phyloP scores from a whole-genome alignment of 2,888 invertebrate species.

The Kuschelorhynchus macadamiae region DNA sequence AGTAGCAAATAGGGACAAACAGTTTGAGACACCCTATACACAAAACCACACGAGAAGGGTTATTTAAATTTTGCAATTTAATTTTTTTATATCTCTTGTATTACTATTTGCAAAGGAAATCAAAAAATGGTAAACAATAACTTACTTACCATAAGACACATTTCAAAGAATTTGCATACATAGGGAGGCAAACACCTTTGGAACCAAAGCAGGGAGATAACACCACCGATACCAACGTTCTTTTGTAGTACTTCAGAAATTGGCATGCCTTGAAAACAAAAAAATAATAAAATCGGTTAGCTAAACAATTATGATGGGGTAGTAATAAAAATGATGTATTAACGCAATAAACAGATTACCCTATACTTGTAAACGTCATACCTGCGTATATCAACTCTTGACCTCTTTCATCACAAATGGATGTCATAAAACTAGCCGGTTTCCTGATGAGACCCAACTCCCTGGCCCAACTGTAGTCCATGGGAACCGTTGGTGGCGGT shows the following conservation, averaged over 20 bases:
- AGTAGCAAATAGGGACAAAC: too few species aligned
- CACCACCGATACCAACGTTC: slow-evolving; percentile 97
- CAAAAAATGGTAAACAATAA: background rate
- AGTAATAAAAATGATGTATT: too few species aligned
- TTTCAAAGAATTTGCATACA: slow-evolving; percentile 97
- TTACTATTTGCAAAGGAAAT: too few species aligned
- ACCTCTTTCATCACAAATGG: slow-evolving; percentile 98
- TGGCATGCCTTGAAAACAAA: slow-evolving; percentile 77
- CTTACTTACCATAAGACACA: slow-evolving; percentile 95
- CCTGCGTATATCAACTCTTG: slow-evolving; percentile 98
- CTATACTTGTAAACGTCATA: too few species aligned
- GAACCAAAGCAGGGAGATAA: slow-evolving; percentile 98
- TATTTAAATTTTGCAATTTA: too few species aligned
- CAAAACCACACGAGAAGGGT: too few species aligned
- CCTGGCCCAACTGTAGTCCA: slow-evolving; percentile 99
- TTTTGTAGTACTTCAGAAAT: slow-evolving; percentile 91
- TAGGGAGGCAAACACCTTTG: slow-evolving; percentile 95
- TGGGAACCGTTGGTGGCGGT: slow-evolving; percentile 99
- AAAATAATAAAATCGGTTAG: background rate
- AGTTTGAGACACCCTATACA: too few species aligned
- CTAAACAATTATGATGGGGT: too few species aligned
- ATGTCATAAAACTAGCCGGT: slow-evolving; percentile 99
- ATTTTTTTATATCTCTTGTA: too few species aligned
- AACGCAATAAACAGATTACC: too few species aligned
- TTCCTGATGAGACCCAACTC: slow-evolving; percentile 98